Evolutionary conservation across 2,797 vertebrate species (phyloP), one percentile per base, ranked within the genome.

Genomic region (Acanthornis magna): DNA sequence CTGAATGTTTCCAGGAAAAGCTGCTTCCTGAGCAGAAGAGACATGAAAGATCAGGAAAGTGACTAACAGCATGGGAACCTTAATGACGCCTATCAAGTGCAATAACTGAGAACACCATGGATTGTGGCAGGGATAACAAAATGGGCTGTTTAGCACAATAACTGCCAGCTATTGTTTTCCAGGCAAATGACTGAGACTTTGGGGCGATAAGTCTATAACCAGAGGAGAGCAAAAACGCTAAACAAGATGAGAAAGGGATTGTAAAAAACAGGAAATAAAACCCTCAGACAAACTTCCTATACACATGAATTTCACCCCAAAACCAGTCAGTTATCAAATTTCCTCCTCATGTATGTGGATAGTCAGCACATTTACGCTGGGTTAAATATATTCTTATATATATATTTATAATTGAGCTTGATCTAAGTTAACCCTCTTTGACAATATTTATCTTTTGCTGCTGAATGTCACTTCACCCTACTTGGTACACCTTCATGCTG

Each of bases 351-450:
- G 4, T 42, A 29, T 32, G 13, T 3, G 45, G 68, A 12, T 36
- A 58, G 23, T 66, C 40, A 94, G 68, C 50, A 38, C 16, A 58
- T 89, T 88, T 93, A 53, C 71, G 82, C 38, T 80, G 70, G 61
- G 43, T 95, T 94, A 92, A 94, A 86, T 85, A 90, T 89, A 72
- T 61, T 55, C 30, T 50, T 76, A 26, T 25, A 18, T 58, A 30
- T 66, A 9, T 48, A 25, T 18, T 7, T 47, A 47, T 45, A 60
- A 95, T 76, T 91, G 77, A 95, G 12, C 50, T 92, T 92, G 86
- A 92, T 94, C 85, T 36, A 80, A 94, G 32, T 74, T 97, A 95
- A 13, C 54, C 88, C 14, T 91, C 51, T 94, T 94, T 95, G 70
- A 70, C 47, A 87, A 61, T 62, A 84, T 74, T 89, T 65, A 88